Base-by-base conservation (phyloP, 2,113 vertebrate genomes). In the Drymodes brunneopygia region DNA sequence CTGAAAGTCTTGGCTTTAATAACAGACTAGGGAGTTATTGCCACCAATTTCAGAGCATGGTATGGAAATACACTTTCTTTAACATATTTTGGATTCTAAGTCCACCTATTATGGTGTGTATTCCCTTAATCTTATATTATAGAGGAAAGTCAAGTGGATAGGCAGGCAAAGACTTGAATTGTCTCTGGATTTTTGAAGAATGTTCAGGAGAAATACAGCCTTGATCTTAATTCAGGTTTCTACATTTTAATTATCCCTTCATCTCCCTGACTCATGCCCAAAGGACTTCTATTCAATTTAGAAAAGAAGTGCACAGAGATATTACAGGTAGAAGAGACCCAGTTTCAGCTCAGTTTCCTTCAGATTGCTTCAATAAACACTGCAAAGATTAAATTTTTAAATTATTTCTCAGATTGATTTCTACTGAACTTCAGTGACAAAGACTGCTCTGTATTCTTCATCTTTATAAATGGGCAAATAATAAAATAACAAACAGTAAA, bases 401-500 rank as follows among this genome's bases (percentile, higher is more conserved):
- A 94, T 96, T 95, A 87, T 88, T 95, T 81, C 50, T 80, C 56
- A 90, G 60, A 80, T 67, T 81, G 53, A 84, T 81, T 95, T 89
- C 48, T 75, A 36, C 42, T 77, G 29, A 82, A 62, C 18, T 48
- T 69, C 50, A 72, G 45, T 44, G 61, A 65, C 1, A n/a, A 47
- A 8, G 19, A 11, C 31, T 77, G 27, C 33, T 92, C 67, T 78
- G n/a, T 81, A 57, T 79, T 71, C 22, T 87, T 71, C 65, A 45
- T 91, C 44, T 71, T 97, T 88, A 94, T 61, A 94, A 96, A 96
- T 69, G 15, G n/a, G 33, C 11, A 96, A 93, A 88, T 94, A 96
- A 81, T 61, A 82, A 91, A 91, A 97, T 92, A 94, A 65, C 65
- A 94, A 96, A 48, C 62, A 93, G 71, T 82, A 86, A 86, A 86